A percentile compares a stretch with the other conserved stretches of the same genome.
Evolutionary conservation across 2,113 vertebrate genomes (phyloP).

Genomic region (Marmota flaviventris): DNA sequence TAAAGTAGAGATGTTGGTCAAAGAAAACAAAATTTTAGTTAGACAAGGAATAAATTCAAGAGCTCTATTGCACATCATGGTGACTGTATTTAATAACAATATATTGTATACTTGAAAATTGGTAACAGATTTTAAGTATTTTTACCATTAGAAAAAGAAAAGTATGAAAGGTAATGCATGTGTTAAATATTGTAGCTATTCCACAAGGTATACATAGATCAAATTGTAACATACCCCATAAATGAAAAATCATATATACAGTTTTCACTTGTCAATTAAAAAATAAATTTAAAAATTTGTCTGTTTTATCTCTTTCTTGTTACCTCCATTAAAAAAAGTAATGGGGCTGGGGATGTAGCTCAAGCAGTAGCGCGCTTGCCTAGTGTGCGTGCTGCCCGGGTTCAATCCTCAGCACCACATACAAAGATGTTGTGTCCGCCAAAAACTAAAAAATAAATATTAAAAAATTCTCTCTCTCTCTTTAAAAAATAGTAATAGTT

Average conservation of each 20-base stretch:
- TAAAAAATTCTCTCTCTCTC: too few species aligned
- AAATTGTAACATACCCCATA: background rate
- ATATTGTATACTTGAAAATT: background rate
- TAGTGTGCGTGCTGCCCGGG: too few species aligned
- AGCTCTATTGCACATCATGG: background rate
- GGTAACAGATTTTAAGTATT: background rate
- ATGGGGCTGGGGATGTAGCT: too few species aligned
- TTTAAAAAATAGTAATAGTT: background rate
- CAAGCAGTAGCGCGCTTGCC: too few species aligned
- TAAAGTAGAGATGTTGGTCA: background rate
- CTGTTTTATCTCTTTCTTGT: background rate
- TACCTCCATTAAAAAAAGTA: rapidly evolving
- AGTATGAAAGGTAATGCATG: background rate
- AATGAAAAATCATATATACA: background rate
- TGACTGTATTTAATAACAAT: background rate
- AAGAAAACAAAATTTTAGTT: background rate
- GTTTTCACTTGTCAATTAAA: background rate
- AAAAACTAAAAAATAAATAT: too few species aligned
- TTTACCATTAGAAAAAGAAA: background rate
- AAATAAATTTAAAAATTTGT: background rate
- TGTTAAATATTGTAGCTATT: background rate
- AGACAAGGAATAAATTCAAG: background rate
- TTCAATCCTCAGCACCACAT: too few species aligned
- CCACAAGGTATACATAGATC: background rate
- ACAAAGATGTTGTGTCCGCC: too few species aligned